These are phyloP conservation scores for Cephus spinipes DNA, from an alignment of 2,888 invertebrate species.

Conservation along the genomic window DNA sequence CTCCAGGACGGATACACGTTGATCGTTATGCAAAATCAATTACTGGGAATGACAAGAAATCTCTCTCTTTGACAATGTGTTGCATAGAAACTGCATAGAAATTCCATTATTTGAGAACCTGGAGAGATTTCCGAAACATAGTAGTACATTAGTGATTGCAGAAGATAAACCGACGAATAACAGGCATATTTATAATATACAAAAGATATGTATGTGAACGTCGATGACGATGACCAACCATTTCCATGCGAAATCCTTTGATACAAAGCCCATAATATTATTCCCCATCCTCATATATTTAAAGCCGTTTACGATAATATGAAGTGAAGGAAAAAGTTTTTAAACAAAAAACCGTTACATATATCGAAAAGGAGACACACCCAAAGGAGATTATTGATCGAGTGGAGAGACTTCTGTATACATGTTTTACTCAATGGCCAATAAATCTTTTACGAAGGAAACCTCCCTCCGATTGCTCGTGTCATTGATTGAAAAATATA, in stretches of 20 bases:
- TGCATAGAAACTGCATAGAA: background rate
- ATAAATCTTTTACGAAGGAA: constrained; percentile 20
- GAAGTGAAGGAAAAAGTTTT: background rate
- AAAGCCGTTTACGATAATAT: background rate
- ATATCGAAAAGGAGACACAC: background rate
- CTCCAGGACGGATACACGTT: background rate
- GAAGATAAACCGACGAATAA: background rate
- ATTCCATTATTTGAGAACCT: background rate
- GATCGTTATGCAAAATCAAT: background rate
- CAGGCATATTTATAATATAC: background rate
- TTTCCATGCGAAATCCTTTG: background rate
- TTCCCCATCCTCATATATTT: background rate
- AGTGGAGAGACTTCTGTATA: background rate
- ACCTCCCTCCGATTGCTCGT: background rate
- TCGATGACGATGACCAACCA: background rate
- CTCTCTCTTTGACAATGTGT: background rate
- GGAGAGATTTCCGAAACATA: background rate
- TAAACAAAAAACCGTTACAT: background rate
- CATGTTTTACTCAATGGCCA: constrained; percentile 9
- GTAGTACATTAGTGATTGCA: background rate
- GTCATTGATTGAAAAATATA: background rate
- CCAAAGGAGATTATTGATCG: background rate
- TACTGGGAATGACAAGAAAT: background rate
- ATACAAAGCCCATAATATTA: background rate
- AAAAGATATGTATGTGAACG: background rate